These are phyloP conservation scores for Nasonia longicornis DNA, from an alignment of 1,140 invertebrate genomes.

Conservation along the genomic window DNA sequence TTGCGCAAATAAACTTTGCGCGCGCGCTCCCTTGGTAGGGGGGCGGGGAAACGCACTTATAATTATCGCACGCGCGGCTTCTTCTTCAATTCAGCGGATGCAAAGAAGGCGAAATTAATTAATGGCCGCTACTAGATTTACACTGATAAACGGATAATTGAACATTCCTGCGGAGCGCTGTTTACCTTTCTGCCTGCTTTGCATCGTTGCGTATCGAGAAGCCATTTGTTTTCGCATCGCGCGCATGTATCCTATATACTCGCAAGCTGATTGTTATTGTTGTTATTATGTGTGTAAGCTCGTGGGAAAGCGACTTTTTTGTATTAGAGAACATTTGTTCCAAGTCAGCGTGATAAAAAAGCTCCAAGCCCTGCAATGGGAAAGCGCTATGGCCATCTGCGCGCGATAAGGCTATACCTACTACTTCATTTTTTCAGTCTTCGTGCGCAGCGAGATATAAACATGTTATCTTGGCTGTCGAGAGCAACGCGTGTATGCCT, in stretches of 20 bases:
- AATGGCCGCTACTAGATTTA: neutral
- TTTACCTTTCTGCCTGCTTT: neutral
- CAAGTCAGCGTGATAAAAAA: too few species aligned
- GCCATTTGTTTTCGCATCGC: neutral
- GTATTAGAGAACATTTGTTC: too few species aligned
- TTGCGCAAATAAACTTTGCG: neutral
- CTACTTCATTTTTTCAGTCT: neutral
- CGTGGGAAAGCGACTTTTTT: too few species aligned
- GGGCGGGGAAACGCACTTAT: constrained; percentile 6
- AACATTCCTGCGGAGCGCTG: neutral
- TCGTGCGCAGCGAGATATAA: neutral
- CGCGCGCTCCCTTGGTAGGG: neutral
- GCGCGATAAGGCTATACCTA: neutral
- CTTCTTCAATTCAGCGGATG: neutral
- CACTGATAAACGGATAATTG: neutral
- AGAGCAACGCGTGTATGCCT: neutral
- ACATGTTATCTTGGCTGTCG: neutral
- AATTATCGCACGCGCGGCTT: constrained; percentile 15
- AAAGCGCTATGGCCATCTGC: neutral
- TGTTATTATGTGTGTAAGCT: too few species aligned
- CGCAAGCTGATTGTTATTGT: too few species aligned
- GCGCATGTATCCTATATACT: neutral
- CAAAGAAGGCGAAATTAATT: constrained; percentile 4
- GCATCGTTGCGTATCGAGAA: neutral
- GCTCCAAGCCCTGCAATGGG: too few species aligned